Conservation (phyloP, 2,113 vertebrate genomes). For the Labeo catla region DNA sequence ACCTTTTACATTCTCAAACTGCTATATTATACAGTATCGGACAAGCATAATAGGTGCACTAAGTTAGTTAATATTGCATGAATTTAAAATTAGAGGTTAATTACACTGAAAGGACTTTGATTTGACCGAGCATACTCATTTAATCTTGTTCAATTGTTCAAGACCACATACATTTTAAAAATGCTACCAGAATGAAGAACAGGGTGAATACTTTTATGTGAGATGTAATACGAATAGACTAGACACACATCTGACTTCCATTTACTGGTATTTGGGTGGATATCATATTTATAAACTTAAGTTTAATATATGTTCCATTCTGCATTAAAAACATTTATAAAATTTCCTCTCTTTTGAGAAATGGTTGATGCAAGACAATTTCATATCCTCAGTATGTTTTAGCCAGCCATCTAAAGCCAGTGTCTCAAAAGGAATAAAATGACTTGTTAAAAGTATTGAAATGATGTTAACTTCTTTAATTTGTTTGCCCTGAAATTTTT, state of each 20-base stretch:
- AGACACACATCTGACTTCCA: not conserved
- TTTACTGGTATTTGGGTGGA: not conserved
- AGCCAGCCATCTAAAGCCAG: not conserved
- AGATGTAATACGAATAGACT: not conserved
- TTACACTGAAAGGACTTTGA: not conserved
- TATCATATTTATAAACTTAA: not conserved
- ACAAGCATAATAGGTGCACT: not conserved
- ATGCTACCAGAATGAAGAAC: not conserved
- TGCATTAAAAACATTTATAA: not conserved
- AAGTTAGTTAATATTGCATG: not conserved
- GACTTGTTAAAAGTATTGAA: not conserved
- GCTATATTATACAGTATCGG: not conserved
- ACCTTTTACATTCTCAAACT: too few species aligned
- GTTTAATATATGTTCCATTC: not conserved
- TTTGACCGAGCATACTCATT: not conserved
- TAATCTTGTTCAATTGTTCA: not conserved
- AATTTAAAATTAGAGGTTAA: not conserved
- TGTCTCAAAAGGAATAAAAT: not conserved
- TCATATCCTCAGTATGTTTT: not conserved
- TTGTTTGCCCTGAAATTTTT: not conserved
- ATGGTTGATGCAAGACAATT: not conserved
- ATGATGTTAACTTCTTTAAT: not conserved
- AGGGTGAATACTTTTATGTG: not conserved
- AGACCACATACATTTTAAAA: constrained; percentile 6
- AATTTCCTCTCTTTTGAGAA: not conserved